Conservation (phyloP, 2,888 invertebrate species). For the Elysia crispata region DNA sequence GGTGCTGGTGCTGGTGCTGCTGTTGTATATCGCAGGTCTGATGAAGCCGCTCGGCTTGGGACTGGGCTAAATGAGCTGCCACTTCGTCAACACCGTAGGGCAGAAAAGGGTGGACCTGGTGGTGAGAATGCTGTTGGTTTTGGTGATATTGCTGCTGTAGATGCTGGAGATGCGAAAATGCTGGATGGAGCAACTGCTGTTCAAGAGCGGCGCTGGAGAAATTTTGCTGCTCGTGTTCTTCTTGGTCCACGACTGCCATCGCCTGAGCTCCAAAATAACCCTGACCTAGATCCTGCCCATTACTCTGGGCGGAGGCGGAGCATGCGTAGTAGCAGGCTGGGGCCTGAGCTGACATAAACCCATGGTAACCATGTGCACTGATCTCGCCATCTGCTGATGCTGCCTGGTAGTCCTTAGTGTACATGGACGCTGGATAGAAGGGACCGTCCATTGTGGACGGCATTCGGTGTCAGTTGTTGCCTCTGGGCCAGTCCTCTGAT, state of each 20-base stretch:
- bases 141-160: conserved; percentile 39
- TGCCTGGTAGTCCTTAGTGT: conserved; percentile 56
- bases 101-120: not conserved
- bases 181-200: conserved; percentile 51
- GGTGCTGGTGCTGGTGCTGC: conserved; percentile 29
- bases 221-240: conserved; percentile 44
- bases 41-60: not conserved
- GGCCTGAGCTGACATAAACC: conserved; percentile 53
- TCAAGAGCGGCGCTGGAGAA: conserved; percentile 43
- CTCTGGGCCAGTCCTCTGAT: too few species aligned
- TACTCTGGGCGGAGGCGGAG: conserved; percentile 57
- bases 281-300: conserved; percentile 34
- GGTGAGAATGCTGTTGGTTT: conserved; percentile 22
- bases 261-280: conserved; percentile 67
- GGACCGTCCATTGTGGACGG: conserved; percentile 63
- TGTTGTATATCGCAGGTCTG: not conserved
- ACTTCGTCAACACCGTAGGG: too few species aligned
- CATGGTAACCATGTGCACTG: conserved; percentile 15
- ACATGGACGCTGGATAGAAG: conserved; percentile 63
- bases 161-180: conserved; percentile 23
- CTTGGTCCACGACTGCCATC: conserved; percentile 71
- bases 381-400: not conserved
- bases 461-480: not conserved
- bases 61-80: not conserved
- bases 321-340: conserved; percentile 66